Evolutionary conservation across 2,888 invertebrate species (phyloP).

Genomic region (Bembecia ichneumoniformis): DNA sequence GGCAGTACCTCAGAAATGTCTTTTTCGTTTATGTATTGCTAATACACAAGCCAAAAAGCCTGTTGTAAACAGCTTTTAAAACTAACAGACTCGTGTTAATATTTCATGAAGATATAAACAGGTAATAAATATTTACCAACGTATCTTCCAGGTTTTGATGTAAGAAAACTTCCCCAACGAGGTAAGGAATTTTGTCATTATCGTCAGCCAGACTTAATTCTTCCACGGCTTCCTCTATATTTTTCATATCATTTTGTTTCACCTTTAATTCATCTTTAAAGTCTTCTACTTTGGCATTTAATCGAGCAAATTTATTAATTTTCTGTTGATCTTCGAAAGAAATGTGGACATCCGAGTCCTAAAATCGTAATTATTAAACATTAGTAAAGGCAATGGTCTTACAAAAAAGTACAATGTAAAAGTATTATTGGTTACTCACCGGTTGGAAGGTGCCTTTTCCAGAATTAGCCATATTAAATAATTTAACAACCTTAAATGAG

Average conservation of each 20-base stretch:
- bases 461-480: conserved; percentile 41
- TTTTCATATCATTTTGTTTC: conserved; percentile 92
- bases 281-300: conserved; percentile 93
- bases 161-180: conserved; percentile 92
- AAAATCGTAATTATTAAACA: conserved; percentile 12
- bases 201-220: conserved; percentile 87
- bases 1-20: too few species aligned
- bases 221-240: conserved; percentile 92
- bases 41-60: too few species aligned
- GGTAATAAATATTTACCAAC: conserved; percentile 64
- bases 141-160: conserved; percentile 83
- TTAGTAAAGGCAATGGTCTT: neutral
- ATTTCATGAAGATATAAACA: neutral
- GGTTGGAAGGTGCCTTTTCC: conserved; percentile 81
- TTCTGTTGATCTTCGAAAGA: conserved; percentile 97
- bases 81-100: too few species aligned
- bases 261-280: conserved; percentile 87
- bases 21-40: too few species aligned
- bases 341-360: conserved; percentile 94
- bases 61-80: too few species aligned
- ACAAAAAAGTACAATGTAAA: conserved; percentile 4
- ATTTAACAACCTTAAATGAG: too few species aligned
- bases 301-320: conserved; percentile 95
- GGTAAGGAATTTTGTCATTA: conserved; percentile 82
- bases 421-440: conserved; percentile 51